A percentile compares a stretch with the other conserved stretches of the same genome.
Conservation (phyloP, 2,113 vertebrate species). For the Leucopsar rothschildi region DNA sequence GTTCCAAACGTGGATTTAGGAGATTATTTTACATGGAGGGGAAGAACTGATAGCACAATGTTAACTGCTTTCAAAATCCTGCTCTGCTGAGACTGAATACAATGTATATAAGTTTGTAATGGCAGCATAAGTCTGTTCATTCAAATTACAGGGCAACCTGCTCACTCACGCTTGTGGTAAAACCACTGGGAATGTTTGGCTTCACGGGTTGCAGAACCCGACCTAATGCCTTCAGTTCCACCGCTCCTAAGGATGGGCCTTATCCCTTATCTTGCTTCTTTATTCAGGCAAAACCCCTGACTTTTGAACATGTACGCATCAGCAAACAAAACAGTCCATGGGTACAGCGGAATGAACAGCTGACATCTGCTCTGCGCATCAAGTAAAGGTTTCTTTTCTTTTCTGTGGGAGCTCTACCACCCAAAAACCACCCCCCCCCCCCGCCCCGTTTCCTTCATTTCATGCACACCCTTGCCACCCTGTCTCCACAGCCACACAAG, state of each 20-base stretch:
- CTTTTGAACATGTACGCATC: fast-evolving
- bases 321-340: neutral
- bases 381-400: neutral
- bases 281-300: neutral
- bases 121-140: neutral
- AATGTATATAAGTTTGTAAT: neutral
- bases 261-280: neutral
- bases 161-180: neutral
- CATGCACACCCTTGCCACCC: neutral
- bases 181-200: neutral
- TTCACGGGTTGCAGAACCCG: fast-evolving
- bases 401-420: neutral
- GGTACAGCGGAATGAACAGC: fast-evolving
- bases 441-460: neutral
- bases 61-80: neutral
- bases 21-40: neutral
- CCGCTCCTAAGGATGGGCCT: neutral
- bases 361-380: neutral
- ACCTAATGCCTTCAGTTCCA: neutral
- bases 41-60: neutral
- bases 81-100: neutral
- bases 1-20: neutral
- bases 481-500: neutral
- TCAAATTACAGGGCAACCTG: neutral
- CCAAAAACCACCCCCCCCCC: neutral